phyloP scores from a whole-genome alignment of 92 coral and sea anemone species.

The Paramuricea clavata region DNA sequence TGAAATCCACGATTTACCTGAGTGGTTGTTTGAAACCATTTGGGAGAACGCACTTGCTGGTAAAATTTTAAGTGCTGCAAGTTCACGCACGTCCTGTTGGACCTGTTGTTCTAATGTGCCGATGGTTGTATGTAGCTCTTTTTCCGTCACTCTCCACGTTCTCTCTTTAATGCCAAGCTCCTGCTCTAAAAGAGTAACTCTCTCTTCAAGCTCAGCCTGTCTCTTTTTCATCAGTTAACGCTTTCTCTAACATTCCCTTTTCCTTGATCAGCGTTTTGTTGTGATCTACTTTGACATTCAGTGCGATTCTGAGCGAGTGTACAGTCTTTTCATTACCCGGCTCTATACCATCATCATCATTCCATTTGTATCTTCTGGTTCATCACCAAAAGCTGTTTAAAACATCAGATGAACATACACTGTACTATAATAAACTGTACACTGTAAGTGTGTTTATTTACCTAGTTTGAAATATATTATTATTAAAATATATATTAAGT shows the following conservation, averaged over 20 bases:
- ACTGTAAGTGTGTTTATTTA: background rate
- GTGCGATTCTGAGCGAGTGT: background rate
- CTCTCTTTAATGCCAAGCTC: conserved; percentile 3
- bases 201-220: conserved; percentile 2
- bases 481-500: background rate
- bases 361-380: background rate
- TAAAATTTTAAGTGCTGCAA: background rate
- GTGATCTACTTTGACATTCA: background rate
- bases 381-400: background rate
- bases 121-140: background rate
- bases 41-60: conserved; percentile 2
- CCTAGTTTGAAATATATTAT: too few species aligned
- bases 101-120: background rate
- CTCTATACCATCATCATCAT: background rate
- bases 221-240: conserved; percentile 1
- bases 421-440: background rate
- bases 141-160: background rate
- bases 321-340: background rate
- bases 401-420: background rate
- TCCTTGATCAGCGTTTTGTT: background rate
- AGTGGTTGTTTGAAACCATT: background rate
- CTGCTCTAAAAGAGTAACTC: background rate
- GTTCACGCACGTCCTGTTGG: conserved; percentile 1
- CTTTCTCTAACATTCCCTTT: conserved; percentile 5
- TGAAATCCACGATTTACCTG: background rate